Conservation (phyloP, 2,888 invertebrate genomes). For the Troglohyphantes excavatus region DNA sequence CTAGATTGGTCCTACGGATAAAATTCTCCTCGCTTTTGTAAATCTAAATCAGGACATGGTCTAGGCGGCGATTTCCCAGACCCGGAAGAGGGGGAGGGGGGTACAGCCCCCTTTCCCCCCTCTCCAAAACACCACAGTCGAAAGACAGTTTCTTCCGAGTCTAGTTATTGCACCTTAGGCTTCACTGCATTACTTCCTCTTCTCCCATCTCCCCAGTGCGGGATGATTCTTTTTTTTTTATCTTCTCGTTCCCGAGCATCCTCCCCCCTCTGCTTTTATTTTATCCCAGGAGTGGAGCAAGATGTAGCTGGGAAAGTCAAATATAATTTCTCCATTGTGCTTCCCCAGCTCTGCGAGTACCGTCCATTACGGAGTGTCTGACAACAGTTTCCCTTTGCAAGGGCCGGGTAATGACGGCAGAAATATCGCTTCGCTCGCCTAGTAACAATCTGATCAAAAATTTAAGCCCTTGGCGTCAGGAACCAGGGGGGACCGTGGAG, state of each 20-base stretch:
- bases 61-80: slow-evolving; percentile 23
- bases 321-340: slow-evolving; percentile 79
- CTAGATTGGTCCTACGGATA: no score
- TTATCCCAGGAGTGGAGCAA: slow-evolving; percentile 64
- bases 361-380: slow-evolving; percentile 78
- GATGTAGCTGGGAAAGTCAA: slow-evolving; percentile 68
- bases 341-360: slow-evolving; percentile 66
- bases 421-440: slow-evolving; percentile 79
- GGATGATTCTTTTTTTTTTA: slow-evolving; percentile 10
- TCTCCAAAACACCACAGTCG: slow-evolving; percentile 42
- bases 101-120: background rate
- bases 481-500: slow-evolving; percentile 59
- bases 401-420: slow-evolving; percentile 78
- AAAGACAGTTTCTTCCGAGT: slow-evolving; percentile 66
- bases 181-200: slow-evolving; percentile 59
- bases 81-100: background rate
- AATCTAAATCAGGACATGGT: slow-evolving; percentile 30
- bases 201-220: background rate
- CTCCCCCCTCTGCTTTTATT: slow-evolving; percentile 61
- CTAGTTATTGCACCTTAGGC: slow-evolving; percentile 75
- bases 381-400: slow-evolving; percentile 76
- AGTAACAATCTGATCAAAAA: slow-evolving; percentile 79
- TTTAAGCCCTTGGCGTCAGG: slow-evolving; percentile 77
- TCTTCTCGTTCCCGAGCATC: slow-evolving; percentile 15
- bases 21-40: slow-evolving; percentile 19